Conservation (phyloP, 2,113 vertebrate genomes). For the Euleptes europaea region DNA sequence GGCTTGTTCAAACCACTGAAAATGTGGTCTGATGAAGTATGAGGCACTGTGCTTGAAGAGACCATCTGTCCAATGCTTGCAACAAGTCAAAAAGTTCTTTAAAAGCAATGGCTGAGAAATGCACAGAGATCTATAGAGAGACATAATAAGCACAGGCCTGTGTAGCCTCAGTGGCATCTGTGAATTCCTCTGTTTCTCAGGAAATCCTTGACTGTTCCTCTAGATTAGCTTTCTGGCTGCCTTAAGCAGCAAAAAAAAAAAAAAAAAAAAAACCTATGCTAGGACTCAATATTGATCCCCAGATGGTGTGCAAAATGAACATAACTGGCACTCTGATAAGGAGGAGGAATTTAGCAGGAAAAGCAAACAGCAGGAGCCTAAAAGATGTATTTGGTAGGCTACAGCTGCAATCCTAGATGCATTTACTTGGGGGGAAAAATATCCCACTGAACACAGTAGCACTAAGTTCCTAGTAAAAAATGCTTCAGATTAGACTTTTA, state of each 20-base stretch:
- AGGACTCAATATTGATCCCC: not conserved
- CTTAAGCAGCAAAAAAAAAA: not conserved
- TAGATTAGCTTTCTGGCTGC: conserved; percentile 2
- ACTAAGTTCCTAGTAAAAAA: not conserved
- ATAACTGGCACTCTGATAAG: not conserved
- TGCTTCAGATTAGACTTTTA: not conserved
- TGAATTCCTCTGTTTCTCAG: not conserved
- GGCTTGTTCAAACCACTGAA: not conserved
- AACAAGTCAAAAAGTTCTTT: not conserved
- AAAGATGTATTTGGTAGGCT: not conserved
- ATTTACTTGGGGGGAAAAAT: not conserved
- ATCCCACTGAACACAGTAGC: not conserved
- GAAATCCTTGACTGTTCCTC: conserved; percentile 8
- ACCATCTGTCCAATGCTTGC: not conserved
- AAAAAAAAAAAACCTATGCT: too few relatives aligned
- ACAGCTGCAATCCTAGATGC: not conserved
- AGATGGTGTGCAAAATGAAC: conserved; percentile 16
- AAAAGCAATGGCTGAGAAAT: not conserved
- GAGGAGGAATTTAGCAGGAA: not conserved
- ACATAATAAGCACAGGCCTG: not conserved
- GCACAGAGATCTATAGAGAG: not conserved
- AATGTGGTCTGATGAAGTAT: not conserved
- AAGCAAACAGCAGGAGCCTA: conserved; percentile 17
- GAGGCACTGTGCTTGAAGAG: not conserved
- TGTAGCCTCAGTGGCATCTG: not conserved